Base-by-base conservation (phyloP, 1,140 invertebrate species). In the Archivesica marissinica region DNA sequence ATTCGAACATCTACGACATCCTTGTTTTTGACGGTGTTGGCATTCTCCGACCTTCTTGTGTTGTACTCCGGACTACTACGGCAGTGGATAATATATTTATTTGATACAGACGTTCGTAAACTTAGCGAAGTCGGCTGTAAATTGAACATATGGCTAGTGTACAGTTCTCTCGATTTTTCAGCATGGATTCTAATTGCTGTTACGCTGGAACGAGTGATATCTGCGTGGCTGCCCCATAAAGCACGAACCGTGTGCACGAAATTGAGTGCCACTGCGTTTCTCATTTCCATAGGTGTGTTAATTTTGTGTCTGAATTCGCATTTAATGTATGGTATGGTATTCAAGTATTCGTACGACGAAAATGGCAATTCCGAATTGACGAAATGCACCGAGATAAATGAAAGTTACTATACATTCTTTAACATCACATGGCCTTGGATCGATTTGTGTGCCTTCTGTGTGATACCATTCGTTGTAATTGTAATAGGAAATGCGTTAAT, bases 121-220 rank as follows among this genome's bases (percentile, higher is more conserved):
- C 4, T 85, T 0, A 70, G 54, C 30, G 41, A 54, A 13, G 13
- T 74, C 1, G n/a, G 77, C 4, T 91, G 90, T 72, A 87, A 88
- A 70, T 66, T 91, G 0, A 83, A 91, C 74, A 50, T 64, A 2
- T 90, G 85, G 87, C 28, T 88, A 6, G 81, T 89, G 0, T 92
- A 90, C 44, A 30, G 66, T 33, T 77, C 84, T 25, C 64, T 89
- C 15, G 86, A 92, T 47, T 84, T 80, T 38, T 89, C 89, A 13
- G 86, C 86, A 2, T 92, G 91, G 91, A 87, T 89, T 25, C 82
- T 92, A 0, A 87, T 90, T 39, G 81, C 86, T n/a, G 88, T 92
- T 20, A 90, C 90, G 9, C 70, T 87, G 0, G 91, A 91, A 54
- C 72, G 91, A 30, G 79, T 90, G n/a, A 66, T 91, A 11, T 89